These are phyloP conservation scores for Gadopsis bispinosus DNA, from an alignment of 2,797 vertebrate genomes.

Conservation along the genomic window DNA sequence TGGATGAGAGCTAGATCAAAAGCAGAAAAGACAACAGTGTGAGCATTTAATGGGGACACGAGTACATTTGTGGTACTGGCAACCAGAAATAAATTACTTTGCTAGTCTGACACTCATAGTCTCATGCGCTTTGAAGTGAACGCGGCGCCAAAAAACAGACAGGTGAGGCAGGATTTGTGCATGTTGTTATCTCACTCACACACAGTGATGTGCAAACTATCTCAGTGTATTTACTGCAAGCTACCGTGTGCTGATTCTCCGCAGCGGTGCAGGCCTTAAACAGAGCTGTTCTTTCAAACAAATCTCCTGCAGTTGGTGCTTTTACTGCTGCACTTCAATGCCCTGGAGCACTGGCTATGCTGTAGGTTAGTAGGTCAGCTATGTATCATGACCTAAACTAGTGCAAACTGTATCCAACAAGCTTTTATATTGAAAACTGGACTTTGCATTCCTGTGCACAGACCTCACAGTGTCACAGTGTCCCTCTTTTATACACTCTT, in stretches of 20 bases:
- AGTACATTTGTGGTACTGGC: not conserved
- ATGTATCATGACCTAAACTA: constrained; percentile 1
- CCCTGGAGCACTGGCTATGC: not conserved
- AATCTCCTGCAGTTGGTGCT: constrained; percentile 51
- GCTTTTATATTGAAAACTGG: not conserved
- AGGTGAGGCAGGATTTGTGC: not conserved
- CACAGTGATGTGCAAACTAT: not conserved
- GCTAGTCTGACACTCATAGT: not conserved
- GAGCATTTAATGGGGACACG: not conserved
- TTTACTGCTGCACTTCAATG: constrained; percentile 24
- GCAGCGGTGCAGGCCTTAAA: not conserved
- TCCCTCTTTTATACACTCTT: not conserved
- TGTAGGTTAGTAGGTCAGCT: constrained; percentile 25
- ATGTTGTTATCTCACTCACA: not conserved
- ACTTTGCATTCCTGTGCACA: not conserved
- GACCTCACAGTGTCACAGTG: not conserved
- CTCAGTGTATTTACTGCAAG: not conserved
- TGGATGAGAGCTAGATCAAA: constrained; percentile 80
- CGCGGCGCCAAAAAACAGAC: not conserved
- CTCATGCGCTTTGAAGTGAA: not conserved
- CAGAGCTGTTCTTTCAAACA: constrained; percentile 22
- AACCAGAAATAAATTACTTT: not conserved
- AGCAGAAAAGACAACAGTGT: not conserved
- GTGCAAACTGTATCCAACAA: not conserved
- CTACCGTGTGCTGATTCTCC: not conserved